A percentile compares a stretch with the other conserved stretches of the same genome.
These are phyloP conservation scores for Chelonus insularis DNA, from an alignment of 1,140 invertebrate species.

Conservation along the genomic window DNA sequence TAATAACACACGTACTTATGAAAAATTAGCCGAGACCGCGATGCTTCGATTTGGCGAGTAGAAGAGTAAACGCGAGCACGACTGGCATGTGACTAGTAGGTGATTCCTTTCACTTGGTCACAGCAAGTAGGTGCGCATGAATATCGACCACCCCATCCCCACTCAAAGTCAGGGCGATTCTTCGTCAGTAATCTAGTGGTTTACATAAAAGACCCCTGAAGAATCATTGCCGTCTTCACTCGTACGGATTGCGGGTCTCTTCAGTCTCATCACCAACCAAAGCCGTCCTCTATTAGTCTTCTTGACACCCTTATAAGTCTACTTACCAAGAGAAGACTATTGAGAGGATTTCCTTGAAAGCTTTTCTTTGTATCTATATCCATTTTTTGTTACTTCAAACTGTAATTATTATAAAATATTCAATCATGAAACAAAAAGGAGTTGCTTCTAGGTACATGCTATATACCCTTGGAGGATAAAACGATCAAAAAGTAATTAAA, in stretches of 20 bases:
- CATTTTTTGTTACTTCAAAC: too few species aligned
- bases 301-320: background rate
- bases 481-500: too few species aligned
- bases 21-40: background rate
- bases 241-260: background rate
- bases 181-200: constrained; percentile 17
- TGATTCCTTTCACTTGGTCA: too few species aligned
- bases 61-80: constrained; percentile 9
- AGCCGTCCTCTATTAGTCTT: background rate
- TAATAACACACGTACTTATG: background rate
- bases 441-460: too few species aligned
- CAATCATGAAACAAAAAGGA: too few species aligned
- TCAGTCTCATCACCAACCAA: background rate
- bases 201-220: background rate
- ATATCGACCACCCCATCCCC: constrained; percentile 49
- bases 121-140: constrained; percentile 27
- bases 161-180: background rate
- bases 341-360: background rate
- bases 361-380: too few species aligned
- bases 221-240: constrained; percentile 1
- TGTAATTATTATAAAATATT: too few species aligned
- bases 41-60: background rate
- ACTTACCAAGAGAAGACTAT: background rate
- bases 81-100: constrained; percentile 19
- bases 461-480: too few species aligned